A percentile compares a stretch with the other conserved stretches of the same genome.
Evolutionary conservation across 2,797 vertebrate species (phyloP).

Genomic region (Bradypodion ventrale): DNA sequence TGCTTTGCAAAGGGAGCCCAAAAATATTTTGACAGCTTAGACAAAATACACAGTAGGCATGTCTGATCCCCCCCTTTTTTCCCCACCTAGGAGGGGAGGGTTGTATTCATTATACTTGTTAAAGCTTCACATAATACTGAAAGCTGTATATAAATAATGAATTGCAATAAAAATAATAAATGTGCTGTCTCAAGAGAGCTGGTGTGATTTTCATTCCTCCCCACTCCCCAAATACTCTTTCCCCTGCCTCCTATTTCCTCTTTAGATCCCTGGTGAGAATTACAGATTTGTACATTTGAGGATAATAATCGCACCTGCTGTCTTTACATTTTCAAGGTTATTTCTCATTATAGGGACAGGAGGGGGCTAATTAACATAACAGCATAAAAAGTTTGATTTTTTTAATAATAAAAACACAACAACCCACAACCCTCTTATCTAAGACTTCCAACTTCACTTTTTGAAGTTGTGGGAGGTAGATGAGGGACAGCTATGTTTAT

Average conservation of each 20-base stretch:
- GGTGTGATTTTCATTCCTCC: neutral
- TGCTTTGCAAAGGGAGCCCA: neutral
- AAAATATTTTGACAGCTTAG: neutral
- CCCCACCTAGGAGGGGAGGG: no score
- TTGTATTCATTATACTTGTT: neutral
- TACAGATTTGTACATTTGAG: neutral
- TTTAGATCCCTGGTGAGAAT: slow-evolving; percentile 10
- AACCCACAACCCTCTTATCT: no score
- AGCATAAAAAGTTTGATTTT: neutral
- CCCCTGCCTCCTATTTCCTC: neutral
- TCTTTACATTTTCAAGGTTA: slow-evolving; percentile 20
- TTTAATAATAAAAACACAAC: no score
- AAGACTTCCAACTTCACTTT: neutral
- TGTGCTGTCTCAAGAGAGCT: neutral
- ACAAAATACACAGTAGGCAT: neutral
- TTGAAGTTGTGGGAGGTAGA: neutral
- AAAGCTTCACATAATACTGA: neutral
- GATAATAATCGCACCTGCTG: neutral
- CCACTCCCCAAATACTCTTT: neutral
- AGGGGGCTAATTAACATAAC: slow-evolving; percentile 13
- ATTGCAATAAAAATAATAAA: neutral
- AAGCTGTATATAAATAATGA: neutral
- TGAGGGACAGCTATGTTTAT: no score
- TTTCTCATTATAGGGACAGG: slow-evolving; percentile 17
- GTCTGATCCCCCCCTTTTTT: no score